Conservation (phyloP, 2,888 invertebrate genomes). For the Synergus umbraculus region DNA sequence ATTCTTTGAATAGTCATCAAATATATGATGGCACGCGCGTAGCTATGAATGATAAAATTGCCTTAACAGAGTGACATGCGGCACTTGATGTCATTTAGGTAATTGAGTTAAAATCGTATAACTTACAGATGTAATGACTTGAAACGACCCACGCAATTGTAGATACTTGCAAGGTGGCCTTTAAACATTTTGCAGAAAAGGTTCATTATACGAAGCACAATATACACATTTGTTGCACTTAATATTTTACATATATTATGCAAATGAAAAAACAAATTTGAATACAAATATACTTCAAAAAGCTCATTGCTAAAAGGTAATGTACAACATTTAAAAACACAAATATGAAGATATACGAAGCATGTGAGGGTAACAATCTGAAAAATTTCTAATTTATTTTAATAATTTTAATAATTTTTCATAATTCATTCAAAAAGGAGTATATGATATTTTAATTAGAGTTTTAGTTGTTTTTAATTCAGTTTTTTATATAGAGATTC, state of each 20-base stretch:
- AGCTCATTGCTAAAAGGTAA: background rate
- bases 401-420: background rate
- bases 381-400: background rate
- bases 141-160: conserved; percentile 7
- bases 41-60: conserved; percentile 23
- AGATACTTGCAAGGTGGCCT: background rate
- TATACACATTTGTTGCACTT: background rate
- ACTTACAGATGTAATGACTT: conserved; percentile 31
- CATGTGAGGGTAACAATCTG: no score
- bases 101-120: conserved; percentile 20
- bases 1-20: background rate
- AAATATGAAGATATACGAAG: no score
- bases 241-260: background rate
- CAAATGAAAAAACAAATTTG: background rate
- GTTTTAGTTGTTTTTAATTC: background rate
- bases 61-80: background rate
- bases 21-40: background rate
- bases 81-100: conserved; percentile 19
- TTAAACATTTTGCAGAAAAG: conserved; percentile 21
- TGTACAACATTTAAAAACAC: no score
- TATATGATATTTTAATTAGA: background rate
- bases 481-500: background rate
- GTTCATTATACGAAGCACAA: background rate
- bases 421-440: background rate
- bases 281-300: background rate